These are phyloP conservation scores for Meteorus colon DNA, from an alignment of 2,888 invertebrate species.

Conservation along the genomic window DNA sequence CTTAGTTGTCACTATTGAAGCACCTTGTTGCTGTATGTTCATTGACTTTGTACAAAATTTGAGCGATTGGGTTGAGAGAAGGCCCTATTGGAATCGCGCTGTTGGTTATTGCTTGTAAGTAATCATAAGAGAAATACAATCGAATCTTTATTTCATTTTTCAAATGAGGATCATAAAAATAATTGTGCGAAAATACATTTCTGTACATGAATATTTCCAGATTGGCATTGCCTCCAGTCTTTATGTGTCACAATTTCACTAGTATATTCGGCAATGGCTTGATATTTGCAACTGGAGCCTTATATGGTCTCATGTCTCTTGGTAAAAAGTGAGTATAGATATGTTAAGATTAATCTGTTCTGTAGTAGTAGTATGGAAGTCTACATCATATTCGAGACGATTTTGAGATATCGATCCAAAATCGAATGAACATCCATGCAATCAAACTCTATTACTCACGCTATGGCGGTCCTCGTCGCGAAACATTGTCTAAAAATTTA, in stretches of 20 bases:
- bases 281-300: constrained; percentile 89
- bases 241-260: constrained; percentile 83
- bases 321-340: constrained; percentile 90
- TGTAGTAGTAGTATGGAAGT: constrained; percentile 7
- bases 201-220: constrained; percentile 75
- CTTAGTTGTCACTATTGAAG: constrained; percentile 90
- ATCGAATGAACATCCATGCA: too few species aligned
- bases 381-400: too few species aligned
- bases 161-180: constrained; percentile 66
- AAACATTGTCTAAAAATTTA: too few species aligned
- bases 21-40: constrained; percentile 98
- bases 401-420: too few species aligned
- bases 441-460: too few species aligned
- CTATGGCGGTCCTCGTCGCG: too few species aligned
- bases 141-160: background rate
- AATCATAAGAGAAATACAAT: constrained; percentile 3
- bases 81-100: constrained; percentile 94
- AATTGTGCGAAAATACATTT: constrained; percentile 5
- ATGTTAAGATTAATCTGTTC: constrained; percentile 33
- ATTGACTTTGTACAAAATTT: constrained; percentile 93
- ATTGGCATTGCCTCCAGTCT: constrained; percentile 85
- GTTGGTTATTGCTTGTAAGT: constrained; percentile 89
- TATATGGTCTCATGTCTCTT: constrained; percentile 95
- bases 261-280: constrained; percentile 91
- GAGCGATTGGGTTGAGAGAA: constrained; percentile 86